These are phyloP conservation scores for Sepioteuthis lessoniana DNA, from an alignment of 2,888 invertebrate genomes.

Conservation along the genomic window DNA sequence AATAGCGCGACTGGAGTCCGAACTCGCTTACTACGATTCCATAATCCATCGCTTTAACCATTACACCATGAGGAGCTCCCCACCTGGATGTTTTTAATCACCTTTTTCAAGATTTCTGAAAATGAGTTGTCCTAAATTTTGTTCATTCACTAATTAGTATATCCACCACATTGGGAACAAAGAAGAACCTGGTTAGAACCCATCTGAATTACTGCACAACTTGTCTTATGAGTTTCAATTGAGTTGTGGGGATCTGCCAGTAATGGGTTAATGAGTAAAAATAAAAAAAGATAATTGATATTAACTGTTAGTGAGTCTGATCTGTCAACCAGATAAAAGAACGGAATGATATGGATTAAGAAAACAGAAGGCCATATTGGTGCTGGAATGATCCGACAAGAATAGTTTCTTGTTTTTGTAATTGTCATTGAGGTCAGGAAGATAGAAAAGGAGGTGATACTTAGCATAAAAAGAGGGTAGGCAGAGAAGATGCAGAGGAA, in stretches of 20 bases:
- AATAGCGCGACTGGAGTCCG: no score
- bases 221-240: neutral
- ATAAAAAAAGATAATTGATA: neutral
- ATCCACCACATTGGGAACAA: neutral
- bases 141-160: neutral
- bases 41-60: no score
- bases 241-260: neutral
- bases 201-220: neutral
- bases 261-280: neutral
- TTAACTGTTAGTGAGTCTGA: neutral
- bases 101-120: neutral
- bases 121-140: neutral
- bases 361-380: neutral
- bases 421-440: neutral
- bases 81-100: no score
- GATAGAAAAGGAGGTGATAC: neutral
- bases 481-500: neutral
- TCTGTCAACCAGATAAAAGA: neutral
- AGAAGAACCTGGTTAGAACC: neutral
- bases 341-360: neutral
- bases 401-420: conserved; percentile 33
- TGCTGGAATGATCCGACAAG: neutral
- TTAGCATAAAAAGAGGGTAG: no score
- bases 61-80: no score
- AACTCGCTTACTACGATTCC: no score